Percentiles rank a stretch among this genome's conserved stretches.
phyloP scores from a whole-genome alignment of 2,797 vertebrate species.

The Melopsittacus undulatus region DNA sequence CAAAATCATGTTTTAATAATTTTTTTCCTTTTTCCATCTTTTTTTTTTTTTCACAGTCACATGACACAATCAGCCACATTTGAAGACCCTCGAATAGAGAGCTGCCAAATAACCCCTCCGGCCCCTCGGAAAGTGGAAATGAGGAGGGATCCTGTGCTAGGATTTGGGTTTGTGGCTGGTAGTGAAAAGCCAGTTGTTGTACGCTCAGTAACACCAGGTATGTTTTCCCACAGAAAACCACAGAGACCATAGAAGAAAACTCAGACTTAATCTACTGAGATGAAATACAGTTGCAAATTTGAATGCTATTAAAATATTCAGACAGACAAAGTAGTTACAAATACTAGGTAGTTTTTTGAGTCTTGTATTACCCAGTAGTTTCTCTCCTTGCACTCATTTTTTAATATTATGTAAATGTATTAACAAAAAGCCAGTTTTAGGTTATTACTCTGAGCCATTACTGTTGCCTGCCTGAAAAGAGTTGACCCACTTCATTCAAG shows the following conservation, averaged over 20 bases:
- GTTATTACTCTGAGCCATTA: background rate
- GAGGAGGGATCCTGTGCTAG: constrained; percentile 97
- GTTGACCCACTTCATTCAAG: background rate
- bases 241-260: background rate
- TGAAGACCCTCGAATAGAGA: constrained; percentile 93
- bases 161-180: constrained; percentile 98
- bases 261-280: background rate
- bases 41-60: constrained; percentile 81
- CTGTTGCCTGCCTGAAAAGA: background rate
- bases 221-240: too few relatives aligned
- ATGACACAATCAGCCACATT: constrained; percentile 90
- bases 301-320: background rate
- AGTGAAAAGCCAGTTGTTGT: constrained; percentile 99
- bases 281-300: background rate
- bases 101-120: constrained; percentile 91
- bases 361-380: background rate
- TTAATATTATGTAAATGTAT: background rate
- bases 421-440: background rate
- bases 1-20: constrained; percentile 60
- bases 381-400: background rate
- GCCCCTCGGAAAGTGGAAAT: constrained; percentile 95
- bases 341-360: background rate
- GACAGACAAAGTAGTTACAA: background rate
- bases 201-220: constrained; percentile 98
- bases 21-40: constrained; percentile 58